phyloP scores from a whole-genome alignment of 2,888 invertebrate genomes.

The Luffia ferchaultella region DNA sequence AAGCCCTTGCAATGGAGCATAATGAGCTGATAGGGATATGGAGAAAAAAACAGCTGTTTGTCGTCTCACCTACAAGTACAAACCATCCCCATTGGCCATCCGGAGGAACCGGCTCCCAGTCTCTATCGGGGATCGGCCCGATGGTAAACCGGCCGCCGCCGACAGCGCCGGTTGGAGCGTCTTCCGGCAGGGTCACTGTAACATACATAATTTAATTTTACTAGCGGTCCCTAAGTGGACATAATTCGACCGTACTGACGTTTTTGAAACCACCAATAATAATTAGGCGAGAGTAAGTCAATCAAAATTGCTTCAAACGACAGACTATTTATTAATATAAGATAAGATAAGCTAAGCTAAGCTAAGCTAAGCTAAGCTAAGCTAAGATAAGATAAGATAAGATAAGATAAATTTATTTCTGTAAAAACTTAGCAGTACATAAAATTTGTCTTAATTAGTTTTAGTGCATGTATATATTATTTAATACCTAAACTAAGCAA shows the following conservation, averaged over 20 bases:
- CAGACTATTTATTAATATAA: not conserved
- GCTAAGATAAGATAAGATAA: too few species aligned
- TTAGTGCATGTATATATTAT: too few species aligned
- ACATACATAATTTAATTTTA: constrained; percentile 19
- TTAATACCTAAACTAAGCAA: too few species aligned
- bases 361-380: not conserved
- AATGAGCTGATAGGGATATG: too few species aligned
- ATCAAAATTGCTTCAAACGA: too few species aligned
- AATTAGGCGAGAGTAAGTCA: too few species aligned
- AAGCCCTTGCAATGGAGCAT: too few species aligned
- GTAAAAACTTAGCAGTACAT: too few species aligned
- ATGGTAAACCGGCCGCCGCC: constrained; percentile 47
- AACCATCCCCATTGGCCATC: constrained; percentile 90
- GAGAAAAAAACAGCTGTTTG: too few species aligned
- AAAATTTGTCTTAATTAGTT: too few species aligned
- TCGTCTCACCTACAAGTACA: constrained; percentile 66
- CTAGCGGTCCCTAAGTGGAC: not conserved
- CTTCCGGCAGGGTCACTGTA: constrained; percentile 52
- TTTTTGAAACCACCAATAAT: too few species aligned
- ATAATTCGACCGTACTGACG: not conserved
- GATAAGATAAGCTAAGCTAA: not conserved
- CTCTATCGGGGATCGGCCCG: constrained; percentile 55
- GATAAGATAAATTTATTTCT: too few species aligned
- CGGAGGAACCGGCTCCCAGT: constrained; percentile 81
- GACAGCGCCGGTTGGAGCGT: constrained; percentile 33